Conservation (phyloP, 1,140 invertebrate genomes). For the Drosophila varians region DNA sequence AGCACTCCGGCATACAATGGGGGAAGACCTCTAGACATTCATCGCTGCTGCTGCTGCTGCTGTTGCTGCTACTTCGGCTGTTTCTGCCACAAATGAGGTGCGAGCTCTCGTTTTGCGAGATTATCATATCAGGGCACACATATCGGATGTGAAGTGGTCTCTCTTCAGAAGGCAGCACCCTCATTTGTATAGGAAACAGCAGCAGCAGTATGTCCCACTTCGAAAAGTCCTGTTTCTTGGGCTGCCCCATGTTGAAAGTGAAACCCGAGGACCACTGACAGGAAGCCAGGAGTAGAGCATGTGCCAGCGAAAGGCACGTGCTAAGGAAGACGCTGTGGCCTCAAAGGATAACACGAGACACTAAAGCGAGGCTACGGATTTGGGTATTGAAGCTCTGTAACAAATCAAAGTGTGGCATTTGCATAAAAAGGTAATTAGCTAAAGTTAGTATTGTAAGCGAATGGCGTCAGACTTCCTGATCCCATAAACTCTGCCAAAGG, state of each 20-base stretch:
- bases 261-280: slow-evolving; percentile 54
- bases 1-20: slow-evolving; percentile 69
- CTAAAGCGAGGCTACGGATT: background rate
- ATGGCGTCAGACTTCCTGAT: slow-evolving; percentile 38
- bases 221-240: slow-evolving; percentile 29
- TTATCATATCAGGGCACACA: slow-evolving; percentile 72
- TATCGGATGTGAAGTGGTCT: slow-evolving; percentile 35
- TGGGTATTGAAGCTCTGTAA: no score
- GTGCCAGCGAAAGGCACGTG: slow-evolving; percentile 44
- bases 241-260: slow-evolving; percentile 53
- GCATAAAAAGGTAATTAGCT: background rate
- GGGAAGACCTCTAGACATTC: slow-evolving; percentile 38
- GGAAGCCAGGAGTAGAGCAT: slow-evolving; percentile 52
- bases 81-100: slow-evolving; percentile 66
- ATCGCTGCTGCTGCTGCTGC: slow-evolving; percentile 23
- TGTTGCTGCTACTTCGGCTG: slow-evolving; percentile 13
- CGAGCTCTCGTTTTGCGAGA: slow-evolving; percentile 78
- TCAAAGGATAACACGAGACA: background rate
- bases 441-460: background rate
- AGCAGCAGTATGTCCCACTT: slow-evolving; percentile 27
- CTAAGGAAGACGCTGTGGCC: slow-evolving; percentile 2
- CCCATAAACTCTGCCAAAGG: slow-evolving; percentile 26
- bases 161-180: slow-evolving; percentile 45
- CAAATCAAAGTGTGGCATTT: background rate
- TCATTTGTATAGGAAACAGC: slow-evolving; percentile 45